These are phyloP conservation scores for Podocnemis expansa DNA, from an alignment of 2,113 vertebrate species.

Conservation along the genomic window DNA sequence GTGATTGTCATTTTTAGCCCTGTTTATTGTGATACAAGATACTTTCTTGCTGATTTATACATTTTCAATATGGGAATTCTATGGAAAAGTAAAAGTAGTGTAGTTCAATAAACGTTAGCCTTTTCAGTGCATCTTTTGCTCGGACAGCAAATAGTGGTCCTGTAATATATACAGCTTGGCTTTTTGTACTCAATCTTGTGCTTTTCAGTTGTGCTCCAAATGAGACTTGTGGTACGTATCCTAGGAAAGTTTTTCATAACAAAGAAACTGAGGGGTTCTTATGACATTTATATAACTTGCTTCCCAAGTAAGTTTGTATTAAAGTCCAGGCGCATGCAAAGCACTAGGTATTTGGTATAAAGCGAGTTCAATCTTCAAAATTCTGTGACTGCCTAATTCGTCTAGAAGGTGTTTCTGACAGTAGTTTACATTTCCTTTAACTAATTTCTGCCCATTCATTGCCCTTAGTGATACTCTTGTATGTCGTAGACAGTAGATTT, in stretches of 20 bases:
- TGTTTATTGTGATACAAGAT: neutral
- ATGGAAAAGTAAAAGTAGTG: neutral
- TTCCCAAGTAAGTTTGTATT: neutral
- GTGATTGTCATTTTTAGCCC: neutral
- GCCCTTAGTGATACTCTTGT: neutral
- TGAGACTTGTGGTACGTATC: neutral
- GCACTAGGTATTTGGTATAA: neutral
- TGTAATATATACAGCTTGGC: neutral
- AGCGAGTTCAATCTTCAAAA: too few species aligned
- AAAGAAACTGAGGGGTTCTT: neutral
- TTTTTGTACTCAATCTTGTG: neutral
- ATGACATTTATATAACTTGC: neutral
- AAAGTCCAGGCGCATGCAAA: neutral
- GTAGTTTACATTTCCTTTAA: neutral
- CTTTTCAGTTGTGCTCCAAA: slow-evolving; percentile 19
- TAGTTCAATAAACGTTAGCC: neutral
- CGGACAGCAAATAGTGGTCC: neutral
- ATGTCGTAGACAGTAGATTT: neutral
- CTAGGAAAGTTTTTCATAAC: neutral
- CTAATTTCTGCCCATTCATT: neutral
- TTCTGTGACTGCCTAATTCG: neutral
- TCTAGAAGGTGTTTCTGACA: neutral
- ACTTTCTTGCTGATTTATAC: neutral
- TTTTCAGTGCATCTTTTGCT: neutral
- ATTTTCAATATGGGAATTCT: neutral